phyloP scores from a whole-genome alignment of 2,888 invertebrate genomes.

The Erebia palarica region DNA sequence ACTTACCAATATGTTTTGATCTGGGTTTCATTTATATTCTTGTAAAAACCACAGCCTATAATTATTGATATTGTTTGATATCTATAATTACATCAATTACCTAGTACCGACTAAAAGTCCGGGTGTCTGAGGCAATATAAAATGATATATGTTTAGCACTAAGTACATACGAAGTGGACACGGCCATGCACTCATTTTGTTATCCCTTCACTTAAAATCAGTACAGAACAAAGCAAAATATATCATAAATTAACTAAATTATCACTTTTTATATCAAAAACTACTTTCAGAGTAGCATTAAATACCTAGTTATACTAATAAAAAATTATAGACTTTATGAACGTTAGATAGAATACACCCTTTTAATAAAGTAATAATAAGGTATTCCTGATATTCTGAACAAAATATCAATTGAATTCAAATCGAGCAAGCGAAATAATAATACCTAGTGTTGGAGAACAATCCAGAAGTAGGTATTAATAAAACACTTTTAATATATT shows the following conservation, averaged over 20 bases:
- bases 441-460: no score
- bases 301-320: not conserved
- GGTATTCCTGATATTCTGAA: no score
- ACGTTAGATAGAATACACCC: not conserved
- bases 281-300: not conserved
- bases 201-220: constrained; percentile 38
- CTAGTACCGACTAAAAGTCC: not conserved
- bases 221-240: constrained; percentile 14
- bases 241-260: not conserved
- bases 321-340: not conserved
- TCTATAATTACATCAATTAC: constrained; percentile 14
- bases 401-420: not conserved
- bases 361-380: not conserved
- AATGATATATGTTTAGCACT: constrained; percentile 19
- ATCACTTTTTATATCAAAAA: not conserved
- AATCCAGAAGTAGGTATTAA: no score
- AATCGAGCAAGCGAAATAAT: no score
- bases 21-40: constrained; percentile 3
- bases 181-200: constrained; percentile 37
- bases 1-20: not conserved
- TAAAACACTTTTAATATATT: no score
- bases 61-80: constrained; percentile 4
- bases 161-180: constrained; percentile 25
- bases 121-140: constrained; percentile 3
- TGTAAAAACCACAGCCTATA: constrained; percentile 7